These are phyloP conservation scores for Plectropomus leopardus DNA, from an alignment of 2,113 vertebrate genomes.

Conservation along the genomic window DNA sequence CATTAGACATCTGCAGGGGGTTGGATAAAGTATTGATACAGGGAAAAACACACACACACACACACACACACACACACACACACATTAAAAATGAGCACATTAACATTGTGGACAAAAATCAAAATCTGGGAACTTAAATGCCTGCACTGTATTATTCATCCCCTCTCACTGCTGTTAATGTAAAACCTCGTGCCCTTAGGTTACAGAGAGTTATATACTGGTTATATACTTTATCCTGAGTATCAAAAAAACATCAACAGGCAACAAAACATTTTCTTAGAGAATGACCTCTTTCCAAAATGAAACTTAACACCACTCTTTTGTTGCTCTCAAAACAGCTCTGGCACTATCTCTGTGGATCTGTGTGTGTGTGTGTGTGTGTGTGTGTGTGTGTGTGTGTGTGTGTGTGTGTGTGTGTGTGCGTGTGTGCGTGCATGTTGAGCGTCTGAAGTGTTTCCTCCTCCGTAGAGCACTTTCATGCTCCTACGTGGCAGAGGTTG, in stretches of 20 bases:
- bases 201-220: not conserved
- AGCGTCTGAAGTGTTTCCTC: not conserved
- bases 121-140: not conserved
- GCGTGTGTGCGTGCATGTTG: too few species aligned
- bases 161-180: too few species aligned
- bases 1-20: slow-evolving; percentile 49
- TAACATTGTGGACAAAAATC: not conserved
- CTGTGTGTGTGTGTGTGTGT: not conserved
- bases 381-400: too few species aligned
- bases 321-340: not conserved
- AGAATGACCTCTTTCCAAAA: not conserved
- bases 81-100: not conserved
- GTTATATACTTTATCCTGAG: not conserved
- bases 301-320: slow-evolving; percentile 4
- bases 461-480: not conserved
- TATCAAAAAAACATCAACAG: not conserved
- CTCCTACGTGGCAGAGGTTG: not conserved
- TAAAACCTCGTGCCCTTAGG: too few species aligned
- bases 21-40: slow-evolving; percentile 1
- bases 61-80: not conserved
- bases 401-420: not conserved
- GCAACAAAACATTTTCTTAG: not conserved
- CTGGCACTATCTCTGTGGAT: not conserved
- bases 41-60: not conserved
- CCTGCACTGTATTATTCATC: too few species aligned